Evolutionary conservation across 2,888 invertebrate genomes (phyloP).

Genomic region (Coelopa pilipes): DNA sequence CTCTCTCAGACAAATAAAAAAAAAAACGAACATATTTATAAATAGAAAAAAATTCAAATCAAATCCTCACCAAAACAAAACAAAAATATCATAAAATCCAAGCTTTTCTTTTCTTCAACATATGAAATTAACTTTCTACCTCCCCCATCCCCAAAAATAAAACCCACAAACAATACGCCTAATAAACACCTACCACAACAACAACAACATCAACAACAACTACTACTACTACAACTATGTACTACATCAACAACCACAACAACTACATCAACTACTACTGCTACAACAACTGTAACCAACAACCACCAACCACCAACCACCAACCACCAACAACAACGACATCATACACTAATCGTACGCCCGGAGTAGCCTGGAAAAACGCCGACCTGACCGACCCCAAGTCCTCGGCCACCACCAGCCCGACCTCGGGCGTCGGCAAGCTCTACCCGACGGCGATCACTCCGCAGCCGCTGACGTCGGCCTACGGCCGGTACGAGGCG

Average conservation of each 20-base stretch:
- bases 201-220: slow-evolving; percentile 55
- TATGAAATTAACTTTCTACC: slow-evolving; percentile 42
- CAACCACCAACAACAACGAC: slow-evolving; percentile 47
- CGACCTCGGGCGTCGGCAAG: slow-evolving; percentile 49
- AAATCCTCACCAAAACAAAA: slow-evolving; percentile 46
- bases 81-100: slow-evolving; percentile 46
- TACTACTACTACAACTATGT: slow-evolving; percentile 43
- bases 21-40: slow-evolving; percentile 47
- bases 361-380: slow-evolving; percentile 56
- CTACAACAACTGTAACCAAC: slow-evolving; percentile 44
- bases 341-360: background rate
- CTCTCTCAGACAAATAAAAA: slow-evolving; percentile 39
- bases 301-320: slow-evolving; percentile 34
- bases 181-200: slow-evolving; percentile 45
- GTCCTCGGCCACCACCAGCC: slow-evolving; percentile 50
- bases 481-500: slow-evolving; percentile 41
- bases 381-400: slow-evolving; percentile 44
- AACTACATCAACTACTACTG: slow-evolving; percentile 35
- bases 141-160: slow-evolving; percentile 38
- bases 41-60: slow-evolving; percentile 41
- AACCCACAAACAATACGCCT: slow-evolving; percentile 53
- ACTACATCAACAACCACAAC: slow-evolving; percentile 45
- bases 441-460: slow-evolving; percentile 24
- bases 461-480: slow-evolving; percentile 2
- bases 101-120: slow-evolving; percentile 48